Evolutionary conservation across 2,797 vertebrate genomes (phyloP), one percentile per base, ranked within the genome.

Genomic region (Perdix hodgsoniae): DNA sequence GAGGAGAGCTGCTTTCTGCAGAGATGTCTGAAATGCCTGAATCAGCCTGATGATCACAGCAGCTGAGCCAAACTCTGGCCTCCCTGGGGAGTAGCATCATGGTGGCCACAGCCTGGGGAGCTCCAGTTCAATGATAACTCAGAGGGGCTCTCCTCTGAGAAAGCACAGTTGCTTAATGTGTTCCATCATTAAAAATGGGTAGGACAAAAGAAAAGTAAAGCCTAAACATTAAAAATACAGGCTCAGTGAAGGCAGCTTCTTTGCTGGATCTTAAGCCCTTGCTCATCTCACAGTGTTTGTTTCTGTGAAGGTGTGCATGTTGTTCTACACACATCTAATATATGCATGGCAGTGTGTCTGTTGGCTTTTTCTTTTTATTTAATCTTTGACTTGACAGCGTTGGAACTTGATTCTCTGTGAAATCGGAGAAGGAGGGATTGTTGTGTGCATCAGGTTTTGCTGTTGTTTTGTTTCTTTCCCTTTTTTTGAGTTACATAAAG

Each of bases 391-490:
- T 94, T 94, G 50, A 81, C 42, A 66, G 24, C 88, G 90, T 63
- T 95, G 85, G 67, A 90, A 95, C 95, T 94, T 90, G 90, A 71
- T 94, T 85, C 60, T 49, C 70, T 33, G 9, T 91, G 94, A 94
- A 94, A 93, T 50, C 0, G 0, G 61, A 95, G 91, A 90, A 85
- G 72, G 37, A 83, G 18, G 40, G 35, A 91, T 93, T 91, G 77
- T 78, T 91, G 35, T 81, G 29, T 83, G 72, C 0, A 0, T 86
- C 77, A 60, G 42, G 24, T 83, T 94, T 91, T 93, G 57, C 61
- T 87, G 92, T 94, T 88, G 76, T 78, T 95, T 88, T 75, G 47
- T 70, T 85, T 57, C 74, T 64, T 39, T 75, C 24, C 21, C 39
- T 86, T 91, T 79, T 60, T 71, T 42, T 52, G 40, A 84, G 45